These are phyloP conservation scores for Prosapia bicincta DNA, from an alignment of 2,888 invertebrate genomes.

Conservation along the genomic window DNA sequence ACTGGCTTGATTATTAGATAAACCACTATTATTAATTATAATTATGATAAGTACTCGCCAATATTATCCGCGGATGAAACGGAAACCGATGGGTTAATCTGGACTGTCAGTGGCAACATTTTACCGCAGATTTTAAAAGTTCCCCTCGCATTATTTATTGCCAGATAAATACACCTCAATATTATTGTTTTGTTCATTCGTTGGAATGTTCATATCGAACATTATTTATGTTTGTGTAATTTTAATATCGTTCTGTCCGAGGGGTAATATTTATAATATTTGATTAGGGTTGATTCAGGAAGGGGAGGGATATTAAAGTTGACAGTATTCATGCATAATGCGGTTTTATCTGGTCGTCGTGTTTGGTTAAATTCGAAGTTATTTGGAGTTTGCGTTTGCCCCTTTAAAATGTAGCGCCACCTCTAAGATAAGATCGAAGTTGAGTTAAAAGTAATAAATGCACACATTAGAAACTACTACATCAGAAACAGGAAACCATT, in stretches of 20 bases:
- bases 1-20: conserved; percentile 14
- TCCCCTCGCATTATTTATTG: not conserved
- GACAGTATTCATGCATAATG: too few relatives aligned
- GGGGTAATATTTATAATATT: not conserved
- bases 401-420: too few relatives aligned
- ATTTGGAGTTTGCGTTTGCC: too few relatives aligned
- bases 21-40: conserved; percentile 23
- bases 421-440: too few relatives aligned
- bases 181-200: not conserved
- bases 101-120: not conserved
- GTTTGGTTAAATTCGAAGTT: too few relatives aligned
- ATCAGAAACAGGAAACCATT: too few relatives aligned
- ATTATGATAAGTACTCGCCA: conserved; percentile 18
- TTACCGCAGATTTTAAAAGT: not conserved
- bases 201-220: not conserved
- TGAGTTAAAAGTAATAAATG: too few relatives aligned
- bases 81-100: conserved; percentile 13
- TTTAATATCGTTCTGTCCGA: not conserved
- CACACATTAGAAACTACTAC: too few relatives aligned
- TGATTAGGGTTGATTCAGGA: not conserved
- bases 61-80: conserved; percentile 20
- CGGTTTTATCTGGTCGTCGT: too few relatives aligned
- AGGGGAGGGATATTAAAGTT: too few relatives aligned
- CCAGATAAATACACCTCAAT: not conserved
- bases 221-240: not conserved